A percentile compares a stretch with the other conserved stretches of the same genome.
Evolutionary conservation across 1,140 invertebrate species (phyloP).

Genomic region (Pissodes strobi): DNA sequence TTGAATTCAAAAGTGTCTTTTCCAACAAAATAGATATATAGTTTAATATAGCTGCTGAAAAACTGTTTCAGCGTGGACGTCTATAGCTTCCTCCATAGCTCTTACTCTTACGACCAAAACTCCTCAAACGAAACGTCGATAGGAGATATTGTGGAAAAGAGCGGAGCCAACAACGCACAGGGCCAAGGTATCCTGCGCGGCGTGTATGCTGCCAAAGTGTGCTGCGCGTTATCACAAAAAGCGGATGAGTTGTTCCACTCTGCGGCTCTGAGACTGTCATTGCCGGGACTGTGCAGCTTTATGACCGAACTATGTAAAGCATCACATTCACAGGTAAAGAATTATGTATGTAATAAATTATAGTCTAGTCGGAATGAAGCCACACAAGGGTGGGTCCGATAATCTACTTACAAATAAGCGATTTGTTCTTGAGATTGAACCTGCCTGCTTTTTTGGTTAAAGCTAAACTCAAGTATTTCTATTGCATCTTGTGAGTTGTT

Average conservation of each 20-base stretch:
- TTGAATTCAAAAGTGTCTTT: not conserved
- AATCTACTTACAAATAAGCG: no score
- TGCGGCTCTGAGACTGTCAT: constrained; percentile 83
- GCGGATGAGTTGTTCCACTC: constrained; percentile 85
- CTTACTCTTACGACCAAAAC: constrained; percentile 47
- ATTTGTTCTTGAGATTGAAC: no score
- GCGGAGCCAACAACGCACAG: constrained; percentile 61
- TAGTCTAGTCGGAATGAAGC: no score
- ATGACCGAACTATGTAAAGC: constrained; percentile 78
- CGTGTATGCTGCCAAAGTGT: constrained; percentile 81
- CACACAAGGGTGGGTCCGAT: no score
- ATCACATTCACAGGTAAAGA: constrained; percentile 72
- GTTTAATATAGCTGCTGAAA: no score
- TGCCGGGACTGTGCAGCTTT: constrained; percentile 81
- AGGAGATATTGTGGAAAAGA: constrained; percentile 69
- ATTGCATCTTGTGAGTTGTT: no score
- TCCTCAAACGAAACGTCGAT: constrained; percentile 56
- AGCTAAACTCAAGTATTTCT: no score
- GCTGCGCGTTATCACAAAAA: constrained; percentile 83
- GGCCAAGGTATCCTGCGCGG: constrained; percentile 75
- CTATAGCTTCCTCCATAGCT: constrained; percentile 78
- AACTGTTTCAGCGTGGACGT: constrained; percentile 72
- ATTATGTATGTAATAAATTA: no score
- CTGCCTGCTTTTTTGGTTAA: no score
- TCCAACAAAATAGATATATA: not conserved